Conservation (phyloP, 1,140 invertebrate genomes). For the Bacillus rossius region DNA sequence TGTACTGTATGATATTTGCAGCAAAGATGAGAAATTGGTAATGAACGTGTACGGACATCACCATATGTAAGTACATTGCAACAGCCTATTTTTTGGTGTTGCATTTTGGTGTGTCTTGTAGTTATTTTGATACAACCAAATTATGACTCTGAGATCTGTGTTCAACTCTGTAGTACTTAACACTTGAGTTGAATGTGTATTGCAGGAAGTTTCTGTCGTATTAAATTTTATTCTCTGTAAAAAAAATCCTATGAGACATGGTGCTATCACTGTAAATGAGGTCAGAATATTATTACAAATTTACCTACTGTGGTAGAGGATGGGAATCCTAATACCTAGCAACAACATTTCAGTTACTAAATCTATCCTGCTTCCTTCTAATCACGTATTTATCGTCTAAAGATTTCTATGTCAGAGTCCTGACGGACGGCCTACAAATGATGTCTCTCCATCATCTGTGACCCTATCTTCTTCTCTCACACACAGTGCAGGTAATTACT, state of each 20-base stretch:
- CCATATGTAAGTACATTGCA: constrained; percentile 32
- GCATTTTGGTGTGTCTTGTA: no score
- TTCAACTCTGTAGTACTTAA: no score
- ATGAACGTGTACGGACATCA: constrained; percentile 38
- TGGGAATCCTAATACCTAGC: constrained; percentile 9
- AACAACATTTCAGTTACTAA: constrained; percentile 22
- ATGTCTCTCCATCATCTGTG: constrained; percentile 32
- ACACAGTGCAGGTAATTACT: constrained; percentile 10
- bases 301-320: no score
- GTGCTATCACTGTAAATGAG: no score
- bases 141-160: no score
- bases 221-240: no score
- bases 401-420: constrained; percentile 26
- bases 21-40: constrained; percentile 34
- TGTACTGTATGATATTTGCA: constrained; percentile 24
- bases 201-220: no score
- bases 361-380: constrained; percentile 6
- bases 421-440: constrained; percentile 30
- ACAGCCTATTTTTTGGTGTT: no score
- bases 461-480: constrained; percentile 32
- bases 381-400: constrained; percentile 16
- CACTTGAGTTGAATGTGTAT: no score
- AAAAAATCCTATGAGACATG: no score
- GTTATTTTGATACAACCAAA: no score
- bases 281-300: no score